phyloP scores from a whole-genome alignment of 2,797 vertebrate genomes.

The Furcifer pardalis region DNA sequence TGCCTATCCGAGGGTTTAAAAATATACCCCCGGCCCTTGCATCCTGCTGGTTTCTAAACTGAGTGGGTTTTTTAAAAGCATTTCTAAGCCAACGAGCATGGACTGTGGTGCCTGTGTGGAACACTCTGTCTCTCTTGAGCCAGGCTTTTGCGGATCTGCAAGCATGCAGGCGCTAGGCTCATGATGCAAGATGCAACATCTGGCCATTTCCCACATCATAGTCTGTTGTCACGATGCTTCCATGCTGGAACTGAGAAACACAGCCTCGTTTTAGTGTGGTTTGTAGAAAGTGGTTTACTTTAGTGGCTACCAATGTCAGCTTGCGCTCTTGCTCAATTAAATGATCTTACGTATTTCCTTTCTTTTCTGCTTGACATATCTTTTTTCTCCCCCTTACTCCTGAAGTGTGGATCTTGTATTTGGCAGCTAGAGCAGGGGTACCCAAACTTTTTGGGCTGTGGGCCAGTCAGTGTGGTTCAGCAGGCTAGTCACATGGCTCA shows the following conservation, averaged over 20 bases:
- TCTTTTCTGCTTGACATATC: too few species aligned
- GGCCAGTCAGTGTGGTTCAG: too few species aligned
- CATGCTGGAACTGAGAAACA: not conserved
- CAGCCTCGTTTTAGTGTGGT: not conserved
- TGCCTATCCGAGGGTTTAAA: accelerated
- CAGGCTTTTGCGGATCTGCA: not conserved
- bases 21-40: too few species aligned
- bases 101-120: too few species aligned
- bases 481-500: too few species aligned
- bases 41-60: too few species aligned
- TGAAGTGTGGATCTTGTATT: not conserved
- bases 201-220: not conserved
- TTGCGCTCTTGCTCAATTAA: not conserved
- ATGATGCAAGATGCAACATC: not conserved
- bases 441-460: too few species aligned
- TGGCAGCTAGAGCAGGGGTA: too few species aligned
- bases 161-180: not conserved
- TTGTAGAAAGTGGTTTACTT: not conserved
- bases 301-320: too few species aligned
- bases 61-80: too few species aligned
- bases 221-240: not conserved
- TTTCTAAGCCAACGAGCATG: not conserved
- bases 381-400: not conserved
- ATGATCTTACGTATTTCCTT: too few species aligned
- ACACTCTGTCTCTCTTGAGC: not conserved